These are phyloP conservation scores for Camponotus vicinus DNA, from an alignment of 1,140 invertebrate genomes.

Conservation along the genomic window DNA sequence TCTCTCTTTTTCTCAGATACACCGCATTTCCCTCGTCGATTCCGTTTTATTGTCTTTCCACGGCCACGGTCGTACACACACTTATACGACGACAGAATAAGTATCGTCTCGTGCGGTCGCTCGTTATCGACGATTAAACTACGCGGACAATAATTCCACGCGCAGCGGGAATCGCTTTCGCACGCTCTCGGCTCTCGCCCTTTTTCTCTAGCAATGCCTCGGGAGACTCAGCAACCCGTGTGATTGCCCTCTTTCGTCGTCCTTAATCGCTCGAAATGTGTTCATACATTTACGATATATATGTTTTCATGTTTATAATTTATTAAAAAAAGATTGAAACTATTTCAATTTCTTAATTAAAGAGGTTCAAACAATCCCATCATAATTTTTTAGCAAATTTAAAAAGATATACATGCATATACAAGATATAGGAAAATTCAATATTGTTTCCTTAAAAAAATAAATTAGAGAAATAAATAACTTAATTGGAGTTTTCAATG, in stretches of 20 bases:
- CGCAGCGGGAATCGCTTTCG: conserved; percentile 66
- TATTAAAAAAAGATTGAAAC: background rate
- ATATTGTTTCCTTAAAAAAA: background rate
- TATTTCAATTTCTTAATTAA: background rate
- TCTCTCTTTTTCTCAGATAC: background rate
- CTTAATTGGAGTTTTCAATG: background rate
- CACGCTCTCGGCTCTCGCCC: conserved; percentile 51
- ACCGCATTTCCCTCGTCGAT: conserved; percentile 42
- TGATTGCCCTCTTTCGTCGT: conserved; percentile 23
- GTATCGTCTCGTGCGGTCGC: conserved; percentile 10
- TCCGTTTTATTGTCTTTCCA: conserved; percentile 55
- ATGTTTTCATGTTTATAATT: background rate
- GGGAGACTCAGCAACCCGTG: background rate
- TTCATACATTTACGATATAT: background rate
- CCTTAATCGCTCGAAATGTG: conserved; percentile 15
- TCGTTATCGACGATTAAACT: conserved; percentile 57
- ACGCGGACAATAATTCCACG: conserved; percentile 55
- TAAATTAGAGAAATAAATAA: background rate
- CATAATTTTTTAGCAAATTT: too few species aligned
- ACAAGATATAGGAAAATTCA: background rate
- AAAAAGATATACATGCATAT: background rate
- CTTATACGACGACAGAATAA: background rate
- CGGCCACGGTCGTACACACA: conserved; percentile 25
- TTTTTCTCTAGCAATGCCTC: background rate
- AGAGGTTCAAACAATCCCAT: background rate